Evolutionary conservation across 2,113 vertebrate genomes (phyloP).

Genomic region (Ovibos moschatus): DNA sequence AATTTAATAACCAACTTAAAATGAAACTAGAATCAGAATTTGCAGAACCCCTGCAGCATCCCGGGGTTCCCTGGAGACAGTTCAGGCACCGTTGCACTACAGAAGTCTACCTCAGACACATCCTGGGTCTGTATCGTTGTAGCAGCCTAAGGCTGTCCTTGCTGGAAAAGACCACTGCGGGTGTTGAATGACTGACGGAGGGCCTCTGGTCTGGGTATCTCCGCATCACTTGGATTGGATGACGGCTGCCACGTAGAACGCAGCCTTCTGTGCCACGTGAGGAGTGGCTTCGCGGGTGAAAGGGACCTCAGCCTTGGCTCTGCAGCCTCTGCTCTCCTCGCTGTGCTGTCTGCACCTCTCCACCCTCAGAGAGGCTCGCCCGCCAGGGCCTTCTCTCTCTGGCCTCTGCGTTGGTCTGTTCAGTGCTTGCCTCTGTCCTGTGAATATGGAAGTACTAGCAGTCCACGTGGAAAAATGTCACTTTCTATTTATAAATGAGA

Average conservation of each 20-base stretch:
- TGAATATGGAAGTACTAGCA: background rate
- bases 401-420: background rate
- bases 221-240: background rate
- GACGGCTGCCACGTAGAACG: fast-evolving
- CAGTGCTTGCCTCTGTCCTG: background rate
- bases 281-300: fast-evolving
- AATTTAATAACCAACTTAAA: background rate
- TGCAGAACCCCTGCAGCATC: background rate
- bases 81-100: fast-evolving
- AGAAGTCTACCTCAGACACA: fast-evolving
- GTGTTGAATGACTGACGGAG: background rate
- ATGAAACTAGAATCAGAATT: background rate
- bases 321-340: background rate
- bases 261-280: background rate
- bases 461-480: constrained; percentile 22
- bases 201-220: background rate
- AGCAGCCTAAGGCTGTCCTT: background rate
- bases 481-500: constrained; percentile 60
- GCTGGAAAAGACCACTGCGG: background rate
- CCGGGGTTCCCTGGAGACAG: background rate
- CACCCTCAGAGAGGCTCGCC: background rate
- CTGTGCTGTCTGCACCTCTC: too few relatives aligned
- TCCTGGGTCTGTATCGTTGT: background rate
- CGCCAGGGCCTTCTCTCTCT: background rate
- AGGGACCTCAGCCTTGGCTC: background rate